phyloP scores from a whole-genome alignment of 2,797 vertebrate genomes.

The Euphonia xanthogaster region DNA sequence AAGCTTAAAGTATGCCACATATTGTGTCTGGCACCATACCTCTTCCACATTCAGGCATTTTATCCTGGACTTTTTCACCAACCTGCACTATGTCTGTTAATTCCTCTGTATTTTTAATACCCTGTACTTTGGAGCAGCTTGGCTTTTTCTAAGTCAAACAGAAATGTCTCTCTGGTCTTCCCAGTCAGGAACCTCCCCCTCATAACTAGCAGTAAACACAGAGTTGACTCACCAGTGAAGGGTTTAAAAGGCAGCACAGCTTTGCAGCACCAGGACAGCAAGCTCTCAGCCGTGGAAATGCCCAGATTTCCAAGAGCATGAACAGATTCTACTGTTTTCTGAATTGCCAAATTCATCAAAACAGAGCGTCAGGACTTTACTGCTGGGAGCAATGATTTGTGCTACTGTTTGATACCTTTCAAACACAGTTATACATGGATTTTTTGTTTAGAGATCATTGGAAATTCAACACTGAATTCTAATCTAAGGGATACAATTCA shows the following conservation, averaged over 20 bases:
- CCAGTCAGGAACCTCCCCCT: slow-evolving; percentile 39
- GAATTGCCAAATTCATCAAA: neutral
- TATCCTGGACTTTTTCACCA: neutral
- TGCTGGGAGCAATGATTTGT: neutral
- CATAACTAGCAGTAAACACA: slow-evolving; percentile 16
- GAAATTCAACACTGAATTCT: neutral
- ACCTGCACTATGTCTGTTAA: neutral
- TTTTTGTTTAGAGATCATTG: neutral
- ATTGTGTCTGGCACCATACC: neutral
- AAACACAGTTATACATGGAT: neutral
- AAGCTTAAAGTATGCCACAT: neutral
- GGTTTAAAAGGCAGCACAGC: slow-evolving; percentile 10
- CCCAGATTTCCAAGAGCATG: neutral
- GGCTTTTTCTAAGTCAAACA: neutral
- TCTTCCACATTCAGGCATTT: neutral
- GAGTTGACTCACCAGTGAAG: slow-evolving; percentile 23
- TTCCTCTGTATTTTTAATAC: neutral
- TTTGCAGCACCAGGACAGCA: neutral
- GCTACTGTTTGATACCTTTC: neutral
- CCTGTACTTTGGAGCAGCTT: neutral
- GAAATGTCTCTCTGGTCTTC: slow-evolving; percentile 17
- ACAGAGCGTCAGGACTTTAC: neutral
- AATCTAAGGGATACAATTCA: neutral
- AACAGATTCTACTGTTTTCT: neutral
- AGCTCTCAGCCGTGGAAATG: slow-evolving; percentile 3